Base-by-base conservation (phyloP, 2,888 invertebrate species). In the Listrodromus nycthemerus region DNA sequence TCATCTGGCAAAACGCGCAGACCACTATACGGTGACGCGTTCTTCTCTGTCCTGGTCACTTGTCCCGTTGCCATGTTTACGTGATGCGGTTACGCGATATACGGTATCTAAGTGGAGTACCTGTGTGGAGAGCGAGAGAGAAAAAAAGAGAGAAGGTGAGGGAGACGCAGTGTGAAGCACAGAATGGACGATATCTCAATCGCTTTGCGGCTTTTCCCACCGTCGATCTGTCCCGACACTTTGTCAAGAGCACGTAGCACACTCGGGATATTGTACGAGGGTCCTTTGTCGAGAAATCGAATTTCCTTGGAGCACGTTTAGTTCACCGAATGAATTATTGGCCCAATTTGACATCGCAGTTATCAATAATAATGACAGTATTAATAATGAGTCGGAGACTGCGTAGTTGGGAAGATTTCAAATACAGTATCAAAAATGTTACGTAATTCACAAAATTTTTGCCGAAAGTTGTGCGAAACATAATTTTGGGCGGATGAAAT, bases 81-180 rank as follows among this genome's bases (percentile, higher is more conserved):
- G 82, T 78, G 78, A 82, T 69, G 78, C 69, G 74, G 63, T 82
- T 82, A 55, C 82, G 63, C 78, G 82, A 82, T 82, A 82, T 41
- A 74, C 48, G 61, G 61, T 52, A 67, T 33, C 37, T 50, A 30
- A 48, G 52, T 69, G 52, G 41, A 33, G 41, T 37, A 27, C 21
- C 7, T 30, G n/a, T 61, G 7, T 16, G 2, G 61, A 30, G 61
- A 4, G 24, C 27, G 58, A 67, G 61, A n/a, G 48, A 55, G 30
- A 73, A n/a, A n/a, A n/a, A n/a, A n/a, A n/a, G 61, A 30, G 61
- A 4, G 24, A 58, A 27, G 61, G 61, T 10, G 48, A 55, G 30
- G 66, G 21, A 61, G 21, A 50, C 33, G 41, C 24, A 48, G 33
- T 45, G 45, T 6, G 48, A 58, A 41, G 37, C 21, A 65, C 45